Evolutionary conservation across 2,888 invertebrate genomes (phyloP), one percentile per base, ranked within the genome.

Genomic region (Opisthograptis luteolata): DNA sequence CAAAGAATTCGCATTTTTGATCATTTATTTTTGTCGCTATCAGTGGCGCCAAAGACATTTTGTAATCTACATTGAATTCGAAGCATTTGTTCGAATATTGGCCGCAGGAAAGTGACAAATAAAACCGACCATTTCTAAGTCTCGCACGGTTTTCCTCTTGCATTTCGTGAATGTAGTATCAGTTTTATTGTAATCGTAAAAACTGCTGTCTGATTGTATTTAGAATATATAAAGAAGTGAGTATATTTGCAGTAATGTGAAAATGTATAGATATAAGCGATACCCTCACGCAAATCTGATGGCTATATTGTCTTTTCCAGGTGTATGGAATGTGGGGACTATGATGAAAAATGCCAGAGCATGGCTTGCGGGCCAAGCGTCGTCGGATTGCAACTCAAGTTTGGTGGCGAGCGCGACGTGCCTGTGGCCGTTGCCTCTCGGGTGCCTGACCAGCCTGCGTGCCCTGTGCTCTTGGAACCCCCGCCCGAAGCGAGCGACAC

Each of bases 281-380:
- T 34, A 39, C 36, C 36, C 22, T 44, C 28, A 22, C 15, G 12
- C 28, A 35, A 39, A 30, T 36, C 8, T 50, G 10, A 44, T 7
- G 9, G 17, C 24, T 45, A 28, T 40, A 47, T 48, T 43, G 49
- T 27, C 27, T 25, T 51, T 81, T 84, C 22, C 78, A 86, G 86
- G 79, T 84, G 75, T 64, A 79, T 81, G 85, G 80, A 79, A 86
- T 85, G 84, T 77, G 55, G 55, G 35, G 36, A 43, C 14, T 50
- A 39, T 39, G 55, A 30, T 14, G 48, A 35, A 45, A 36, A 68
- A 79, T 58, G 64, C 62, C 56, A 50, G 52, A 31, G 41, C 31
- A 31, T 47, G 45, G 47, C 39, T 27, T 14, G 34, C 39, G 30
- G 49, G 49, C 31, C 49, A 15, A 7, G 40, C 20, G 56, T 48